phyloP scores from a whole-genome alignment of 2,113 vertebrate genomes.

The Cairina moschata region DNA sequence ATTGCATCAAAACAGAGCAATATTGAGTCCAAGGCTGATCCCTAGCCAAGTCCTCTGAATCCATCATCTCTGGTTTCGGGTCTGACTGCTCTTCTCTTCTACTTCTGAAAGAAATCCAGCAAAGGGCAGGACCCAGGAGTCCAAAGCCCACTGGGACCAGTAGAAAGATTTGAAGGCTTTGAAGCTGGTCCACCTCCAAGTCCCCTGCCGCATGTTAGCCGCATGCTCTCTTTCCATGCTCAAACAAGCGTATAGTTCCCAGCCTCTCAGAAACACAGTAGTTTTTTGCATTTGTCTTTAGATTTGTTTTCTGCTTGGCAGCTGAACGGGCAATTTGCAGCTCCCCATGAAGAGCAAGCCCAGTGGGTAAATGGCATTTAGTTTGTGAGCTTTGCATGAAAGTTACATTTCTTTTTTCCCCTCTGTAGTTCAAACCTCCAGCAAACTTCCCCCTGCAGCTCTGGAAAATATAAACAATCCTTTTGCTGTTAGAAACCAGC shows the following conservation, averaged over 20 bases:
- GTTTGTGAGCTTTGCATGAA: conserved; percentile 22
- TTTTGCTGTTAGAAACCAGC: conserved; percentile 12
- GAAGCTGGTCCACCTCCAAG: neutral
- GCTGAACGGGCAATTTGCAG: conserved; percentile 8
- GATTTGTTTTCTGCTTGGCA: conserved; percentile 37
- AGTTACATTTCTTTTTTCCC: neutral
- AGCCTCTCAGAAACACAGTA: neutral
- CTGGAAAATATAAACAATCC: conserved; percentile 43
- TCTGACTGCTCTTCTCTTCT: neutral
- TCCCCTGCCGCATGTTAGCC: neutral
- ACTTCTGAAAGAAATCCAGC: neutral
- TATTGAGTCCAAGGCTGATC: neutral
- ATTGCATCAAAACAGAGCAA: neutral
- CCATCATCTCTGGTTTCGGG: neutral
- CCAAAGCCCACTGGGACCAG: neutral
- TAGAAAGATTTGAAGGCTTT: neutral
- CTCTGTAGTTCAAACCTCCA: conserved; percentile 6
- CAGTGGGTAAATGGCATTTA: conserved; percentile 30
- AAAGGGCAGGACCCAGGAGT: neutral
- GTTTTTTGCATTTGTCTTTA: neutral
- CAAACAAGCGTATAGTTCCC: neutral
- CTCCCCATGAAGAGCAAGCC: conserved; percentile 32
- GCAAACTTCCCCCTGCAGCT: conserved; percentile 39
- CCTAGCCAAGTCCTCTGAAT: neutral
- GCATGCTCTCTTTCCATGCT: neutral